Conservation (phyloP, 2,113 vertebrate genomes). For the Erinaceus europaeus region DNA sequence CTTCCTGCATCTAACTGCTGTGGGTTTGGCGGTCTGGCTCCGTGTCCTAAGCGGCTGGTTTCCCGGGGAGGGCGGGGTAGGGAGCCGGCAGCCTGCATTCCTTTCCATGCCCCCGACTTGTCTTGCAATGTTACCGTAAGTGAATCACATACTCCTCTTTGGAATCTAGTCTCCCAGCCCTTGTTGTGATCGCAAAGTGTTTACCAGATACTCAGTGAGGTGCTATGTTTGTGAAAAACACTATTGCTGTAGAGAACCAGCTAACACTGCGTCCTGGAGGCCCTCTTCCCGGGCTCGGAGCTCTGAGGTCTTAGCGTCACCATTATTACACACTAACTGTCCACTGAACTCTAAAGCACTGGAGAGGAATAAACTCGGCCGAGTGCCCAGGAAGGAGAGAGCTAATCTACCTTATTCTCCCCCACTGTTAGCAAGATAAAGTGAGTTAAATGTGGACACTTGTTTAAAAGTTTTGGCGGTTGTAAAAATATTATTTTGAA, state of each 20-base stretch:
- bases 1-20: too few relatives aligned
- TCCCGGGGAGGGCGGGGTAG: too few relatives aligned
- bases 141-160: background rate
- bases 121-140: background rate
- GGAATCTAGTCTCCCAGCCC: background rate
- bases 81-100: too few relatives aligned
- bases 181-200: slow-evolving; percentile 37
- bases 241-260: slow-evolving; percentile 59
- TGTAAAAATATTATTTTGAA: slow-evolving; percentile 65
- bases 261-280: slow-evolving; percentile 59
- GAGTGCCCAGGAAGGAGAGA: background rate
- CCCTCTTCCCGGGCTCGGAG: slow-evolving; percentile 37
- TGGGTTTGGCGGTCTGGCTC: background rate
- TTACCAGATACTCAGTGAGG: slow-evolving; percentile 56
- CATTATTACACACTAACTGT: background rate
- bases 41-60: background rate
- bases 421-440: background rate
- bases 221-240: slow-evolving; percentile 72
- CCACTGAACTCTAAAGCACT: background rate
- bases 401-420: background rate
- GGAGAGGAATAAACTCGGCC: background rate
- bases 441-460: background rate
- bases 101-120: background rate
- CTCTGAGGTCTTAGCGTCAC: background rate
- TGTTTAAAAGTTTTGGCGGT: slow-evolving; percentile 35